Conservation (phyloP, 2,113 vertebrate species). For the Tenrec ecaudatus region DNA sequence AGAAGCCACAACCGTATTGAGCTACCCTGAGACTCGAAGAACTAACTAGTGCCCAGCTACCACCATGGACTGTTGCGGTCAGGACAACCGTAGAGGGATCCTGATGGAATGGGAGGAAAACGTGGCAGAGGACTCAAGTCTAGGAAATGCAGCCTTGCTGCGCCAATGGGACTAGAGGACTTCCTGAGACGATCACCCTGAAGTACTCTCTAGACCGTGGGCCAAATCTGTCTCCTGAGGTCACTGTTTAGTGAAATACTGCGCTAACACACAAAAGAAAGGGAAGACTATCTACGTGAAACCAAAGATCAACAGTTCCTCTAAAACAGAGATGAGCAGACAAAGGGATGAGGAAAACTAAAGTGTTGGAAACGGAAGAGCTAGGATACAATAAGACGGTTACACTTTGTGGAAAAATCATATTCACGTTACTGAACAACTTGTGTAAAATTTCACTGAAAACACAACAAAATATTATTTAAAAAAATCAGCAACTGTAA, state of each 20-base stretch:
- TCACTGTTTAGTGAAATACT: neutral
- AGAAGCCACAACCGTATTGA: neutral
- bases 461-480: too few species aligned
- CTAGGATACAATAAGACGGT: neutral
- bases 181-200: neutral
- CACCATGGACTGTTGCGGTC: neutral
- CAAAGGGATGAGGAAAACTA: neutral
- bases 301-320: neutral
- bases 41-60: neutral
- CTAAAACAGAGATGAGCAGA: neutral
- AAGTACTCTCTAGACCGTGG: neutral
- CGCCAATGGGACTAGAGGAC: too few species aligned
- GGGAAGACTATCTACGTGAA: neutral
- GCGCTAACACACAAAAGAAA: neutral
- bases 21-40: neutral
- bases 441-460: neutral
- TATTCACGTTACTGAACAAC: neutral
- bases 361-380: neutral
- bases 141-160: too few species aligned
- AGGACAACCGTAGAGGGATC: neutral
- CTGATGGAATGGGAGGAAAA: neutral
- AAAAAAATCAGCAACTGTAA: too few species aligned
- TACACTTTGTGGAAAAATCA: neutral
- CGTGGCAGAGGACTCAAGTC: too few species aligned
- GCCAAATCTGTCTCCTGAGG: neutral